phyloP scores from a whole-genome alignment of 2,888 invertebrate species.

The Julus scandinavius region DNA sequence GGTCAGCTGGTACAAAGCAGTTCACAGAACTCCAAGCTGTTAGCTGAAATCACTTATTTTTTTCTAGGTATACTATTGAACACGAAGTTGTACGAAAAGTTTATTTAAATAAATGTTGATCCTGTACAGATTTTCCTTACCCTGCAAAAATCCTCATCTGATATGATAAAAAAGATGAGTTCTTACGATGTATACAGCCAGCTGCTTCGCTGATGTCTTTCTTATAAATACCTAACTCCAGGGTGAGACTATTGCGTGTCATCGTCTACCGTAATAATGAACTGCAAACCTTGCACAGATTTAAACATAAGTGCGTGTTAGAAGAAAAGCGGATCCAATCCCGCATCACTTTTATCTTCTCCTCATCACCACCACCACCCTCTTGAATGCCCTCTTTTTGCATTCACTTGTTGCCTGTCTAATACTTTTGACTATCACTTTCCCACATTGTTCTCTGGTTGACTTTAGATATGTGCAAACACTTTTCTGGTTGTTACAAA shows the following conservation, averaged over 20 bases:
- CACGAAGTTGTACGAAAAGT: slow-evolving; percentile 47
- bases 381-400: slow-evolving; percentile 44
- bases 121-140: slow-evolving; percentile 48
- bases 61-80: slow-evolving; percentile 35
- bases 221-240: slow-evolving; percentile 35
- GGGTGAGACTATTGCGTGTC: slow-evolving; percentile 31
- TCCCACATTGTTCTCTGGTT: slow-evolving; percentile 53
- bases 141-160: slow-evolving; percentile 11
- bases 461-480: slow-evolving; percentile 51
- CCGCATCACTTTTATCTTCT: slow-evolving; percentile 35
- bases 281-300: neutral
- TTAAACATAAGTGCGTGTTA: neutral
- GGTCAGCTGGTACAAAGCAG: slow-evolving; percentile 54
- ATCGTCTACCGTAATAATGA: neutral
- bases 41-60: slow-evolving; percentile 52
- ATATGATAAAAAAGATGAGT: slow-evolving; percentile 47
- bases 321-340: slow-evolving; percentile 12
- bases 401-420: slow-evolving; percentile 55
- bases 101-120: slow-evolving; percentile 47
- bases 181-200: slow-evolving; percentile 39
- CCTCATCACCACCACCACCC: neutral
- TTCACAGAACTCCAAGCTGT: slow-evolving; percentile 45
- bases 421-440: slow-evolving; percentile 54
- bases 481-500: slow-evolving; percentile 53
- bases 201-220: slow-evolving; percentile 45